phyloP scores from a whole-genome alignment of 2,797 vertebrate genomes.

The Manis crassicaudata region DNA sequence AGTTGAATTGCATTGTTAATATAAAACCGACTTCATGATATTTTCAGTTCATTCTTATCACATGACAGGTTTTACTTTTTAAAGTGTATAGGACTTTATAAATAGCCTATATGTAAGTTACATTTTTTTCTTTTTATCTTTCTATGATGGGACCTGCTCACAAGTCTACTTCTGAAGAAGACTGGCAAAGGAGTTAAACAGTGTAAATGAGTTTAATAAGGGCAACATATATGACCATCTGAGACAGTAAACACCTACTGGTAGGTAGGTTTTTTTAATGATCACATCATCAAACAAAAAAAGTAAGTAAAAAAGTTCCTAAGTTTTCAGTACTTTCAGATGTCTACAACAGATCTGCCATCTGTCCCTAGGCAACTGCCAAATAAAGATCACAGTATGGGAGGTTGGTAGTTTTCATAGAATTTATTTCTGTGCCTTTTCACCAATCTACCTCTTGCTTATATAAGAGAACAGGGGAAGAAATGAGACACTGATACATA shows the following conservation, averaged over 20 bases:
- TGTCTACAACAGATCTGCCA: background rate
- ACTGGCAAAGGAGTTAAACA: background rate
- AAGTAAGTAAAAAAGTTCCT: background rate
- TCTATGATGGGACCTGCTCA: background rate
- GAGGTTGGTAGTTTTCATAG: background rate
- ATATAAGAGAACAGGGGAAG: background rate
- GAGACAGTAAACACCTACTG: background rate
- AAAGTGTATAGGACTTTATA: background rate
- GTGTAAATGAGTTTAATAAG: conserved; percentile 11
- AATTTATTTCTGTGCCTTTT: conserved; percentile 9
- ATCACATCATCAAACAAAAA: background rate
- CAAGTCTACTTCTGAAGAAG: background rate
- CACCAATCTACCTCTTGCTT: background rate
- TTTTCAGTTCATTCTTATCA: background rate
- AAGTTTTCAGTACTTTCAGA: background rate
- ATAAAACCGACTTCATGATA: background rate
- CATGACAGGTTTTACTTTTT: background rate
- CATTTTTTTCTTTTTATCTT: background rate
- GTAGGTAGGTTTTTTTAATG: background rate
- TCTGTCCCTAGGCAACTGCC: background rate
- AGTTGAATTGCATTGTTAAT: background rate
- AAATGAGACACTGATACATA: background rate
- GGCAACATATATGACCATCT: background rate
- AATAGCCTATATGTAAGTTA: background rate
- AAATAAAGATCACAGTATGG: conserved; percentile 5